These are phyloP conservation scores for Nemurella pictetii DNA, from an alignment of 2,888 invertebrate species.

Conservation along the genomic window DNA sequence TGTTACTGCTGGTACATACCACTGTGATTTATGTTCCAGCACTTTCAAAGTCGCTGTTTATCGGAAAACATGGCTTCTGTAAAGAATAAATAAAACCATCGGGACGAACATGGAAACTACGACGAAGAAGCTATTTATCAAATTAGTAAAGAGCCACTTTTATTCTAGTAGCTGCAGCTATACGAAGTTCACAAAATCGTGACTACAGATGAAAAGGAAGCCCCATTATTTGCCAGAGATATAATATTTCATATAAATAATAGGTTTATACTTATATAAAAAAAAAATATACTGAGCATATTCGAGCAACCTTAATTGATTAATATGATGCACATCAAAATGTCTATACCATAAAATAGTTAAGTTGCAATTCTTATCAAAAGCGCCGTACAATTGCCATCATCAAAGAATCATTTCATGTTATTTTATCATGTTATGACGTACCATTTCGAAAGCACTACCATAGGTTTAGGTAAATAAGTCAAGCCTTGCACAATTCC, in stretches of 20 bases:
- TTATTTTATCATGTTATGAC: too few relatives aligned
- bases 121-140: not conserved
- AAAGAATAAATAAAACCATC: not conserved
- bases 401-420: too few relatives aligned
- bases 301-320: too few relatives aligned
- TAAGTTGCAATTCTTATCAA: too few relatives aligned
- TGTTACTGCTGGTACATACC: not conserved
- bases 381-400: too few relatives aligned
- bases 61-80: conserved; percentile 19
- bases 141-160: not conserved
- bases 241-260: not conserved
- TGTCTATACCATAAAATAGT: too few relatives aligned
- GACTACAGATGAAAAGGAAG: not conserved
- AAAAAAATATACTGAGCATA: not conserved
- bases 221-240: not conserved
- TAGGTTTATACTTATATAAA: not conserved
- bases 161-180: not conserved
- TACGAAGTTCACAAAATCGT: not conserved
- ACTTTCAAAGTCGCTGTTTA: not conserved
- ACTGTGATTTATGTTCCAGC: not conserved
- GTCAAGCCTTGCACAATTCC: too few relatives aligned
- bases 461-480: too few relatives aligned
- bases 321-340: too few relatives aligned
- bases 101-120: not conserved
- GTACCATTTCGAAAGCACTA: too few relatives aligned